These are phyloP conservation scores for Bombus soroeensis DNA, from an alignment of 1,140 invertebrate species.

Conservation along the genomic window DNA sequence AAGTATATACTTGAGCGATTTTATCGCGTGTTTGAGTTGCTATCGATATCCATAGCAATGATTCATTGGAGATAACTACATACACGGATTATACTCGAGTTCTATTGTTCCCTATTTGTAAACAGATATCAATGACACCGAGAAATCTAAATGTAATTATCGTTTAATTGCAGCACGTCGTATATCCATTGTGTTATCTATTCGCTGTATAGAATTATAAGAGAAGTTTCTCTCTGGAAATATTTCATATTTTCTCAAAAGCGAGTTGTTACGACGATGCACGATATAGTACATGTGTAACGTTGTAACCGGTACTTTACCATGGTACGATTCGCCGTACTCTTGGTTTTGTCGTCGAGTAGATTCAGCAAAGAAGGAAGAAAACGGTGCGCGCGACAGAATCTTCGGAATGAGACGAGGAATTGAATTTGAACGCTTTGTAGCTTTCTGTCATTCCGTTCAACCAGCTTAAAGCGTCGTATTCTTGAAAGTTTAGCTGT, in stretches of 20 bases:
- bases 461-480: neutral
- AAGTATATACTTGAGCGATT: neutral
- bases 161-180: too few relatives aligned
- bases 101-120: neutral
- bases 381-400: neutral
- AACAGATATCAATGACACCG: neutral
- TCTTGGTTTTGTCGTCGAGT: neutral
- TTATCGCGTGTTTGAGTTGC: neutral
- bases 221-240: neutral
- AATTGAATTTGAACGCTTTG: conserved; percentile 1
- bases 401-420: neutral
- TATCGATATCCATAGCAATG: neutral
- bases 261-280: neutral
- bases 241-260: neutral
- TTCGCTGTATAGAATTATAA: too few relatives aligned
- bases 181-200: too few relatives aligned
- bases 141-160: neutral
- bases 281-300: fast-evolving
- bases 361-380: neutral
- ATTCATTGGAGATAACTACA: neutral
- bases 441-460: neutral
- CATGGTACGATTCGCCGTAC: neutral
- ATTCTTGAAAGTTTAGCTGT: neutral
- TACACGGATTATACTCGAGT: neutral
- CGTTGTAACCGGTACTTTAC: neutral